Base-by-base conservation (phyloP, 2,888 invertebrate species). In the Limenitis camilla region DNA sequence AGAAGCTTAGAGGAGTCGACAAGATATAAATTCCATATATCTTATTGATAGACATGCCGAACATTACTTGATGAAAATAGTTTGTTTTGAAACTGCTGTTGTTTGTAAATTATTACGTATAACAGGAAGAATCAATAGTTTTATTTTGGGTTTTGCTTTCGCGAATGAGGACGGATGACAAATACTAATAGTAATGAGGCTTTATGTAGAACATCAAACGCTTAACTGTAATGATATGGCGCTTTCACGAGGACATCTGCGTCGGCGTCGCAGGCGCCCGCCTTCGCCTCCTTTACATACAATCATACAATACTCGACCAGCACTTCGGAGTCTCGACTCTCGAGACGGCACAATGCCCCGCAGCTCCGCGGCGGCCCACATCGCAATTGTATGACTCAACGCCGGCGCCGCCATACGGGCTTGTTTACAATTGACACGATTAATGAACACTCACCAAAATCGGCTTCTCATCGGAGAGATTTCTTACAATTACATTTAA, bases 201-300 rank as follows among this genome's bases (percentile, higher is more conserved):
- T 19, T 19, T 19, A 19, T 2, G 19, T 19, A 19, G 19, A 47
- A 52, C 43, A 42, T 7, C 33, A 10, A 31, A 48, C 50, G 36
- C 39, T 60, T 53, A 53, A 62, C 59, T 56, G 62, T 56, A 57
- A 56, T 47, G 53, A 44, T 38, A 53, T 53, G 61, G 56, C 63
- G 73, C 77, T 80, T 80, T 80, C 78, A 73, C 70, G 72, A 72
- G 68, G 71, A 68, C 63, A 64, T 63, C 66, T 50, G 69, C 70
- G 71, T 72, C 68, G 70, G 80, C 72, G 79, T 75, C 69, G 68
- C 71, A 77, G 74, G 76, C 76, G 78, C 68, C 74, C 78, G 80
- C 79, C 78, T 74, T 73, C 75, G 74, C 78, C 84, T 84, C 68
- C 79, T 87, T 87, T 81, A 73, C 85, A 86, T 85, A 87, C 85